Conservation (phyloP, 1,140 invertebrate genomes). For the Ceratitis capitata region DNA sequence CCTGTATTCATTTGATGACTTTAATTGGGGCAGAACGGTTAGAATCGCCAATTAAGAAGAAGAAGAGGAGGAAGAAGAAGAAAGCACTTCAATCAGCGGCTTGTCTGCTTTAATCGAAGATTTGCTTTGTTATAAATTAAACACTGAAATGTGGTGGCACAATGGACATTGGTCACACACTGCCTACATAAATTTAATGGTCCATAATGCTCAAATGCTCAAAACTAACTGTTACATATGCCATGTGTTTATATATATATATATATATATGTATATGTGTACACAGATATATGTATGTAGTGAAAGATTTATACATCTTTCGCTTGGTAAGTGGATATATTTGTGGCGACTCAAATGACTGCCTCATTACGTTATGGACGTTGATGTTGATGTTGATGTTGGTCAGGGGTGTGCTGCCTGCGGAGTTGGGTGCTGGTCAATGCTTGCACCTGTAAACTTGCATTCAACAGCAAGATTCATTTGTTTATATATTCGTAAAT, state of each 20-base stretch:
- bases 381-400: background rate
- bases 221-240: too few relatives aligned
- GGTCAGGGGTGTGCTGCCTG: background rate
- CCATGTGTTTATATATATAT: too few relatives aligned
- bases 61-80: background rate
- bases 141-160: background rate
- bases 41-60: background rate
- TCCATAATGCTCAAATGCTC: background rate
- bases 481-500: background rate
- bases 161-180: background rate
- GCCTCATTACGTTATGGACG: too few relatives aligned
- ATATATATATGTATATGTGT: background rate
- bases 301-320: background rate
- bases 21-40: too few relatives aligned
- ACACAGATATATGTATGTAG: background rate
- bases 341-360: background rate
- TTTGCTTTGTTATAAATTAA: conserved; percentile 21
- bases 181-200: background rate
- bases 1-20: too few relatives aligned
- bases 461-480: too few relatives aligned
- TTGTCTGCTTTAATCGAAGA: conserved; percentile 36
- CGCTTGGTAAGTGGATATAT: background rate
- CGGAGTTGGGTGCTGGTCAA: background rate
- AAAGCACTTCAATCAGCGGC: too few relatives aligned
- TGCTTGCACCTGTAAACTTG: too few relatives aligned